These are phyloP conservation scores for Virgularia gustaviana DNA, from an alignment of 92 coral and sea anemone species.

Conservation along the genomic window DNA sequence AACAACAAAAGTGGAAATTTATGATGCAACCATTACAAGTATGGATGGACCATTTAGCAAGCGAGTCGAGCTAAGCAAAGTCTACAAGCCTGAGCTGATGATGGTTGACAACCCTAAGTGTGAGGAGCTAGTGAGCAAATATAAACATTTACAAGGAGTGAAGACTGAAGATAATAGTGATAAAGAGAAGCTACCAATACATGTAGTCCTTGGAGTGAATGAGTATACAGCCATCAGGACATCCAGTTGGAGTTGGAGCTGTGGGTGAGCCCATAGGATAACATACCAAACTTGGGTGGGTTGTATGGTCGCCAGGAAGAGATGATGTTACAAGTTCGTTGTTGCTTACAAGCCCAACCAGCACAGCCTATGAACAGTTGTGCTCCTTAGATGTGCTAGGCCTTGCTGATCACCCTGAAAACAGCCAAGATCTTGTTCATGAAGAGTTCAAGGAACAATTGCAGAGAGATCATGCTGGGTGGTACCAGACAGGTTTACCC, in stretches of 20 bases:
- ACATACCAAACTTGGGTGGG: conserved; percentile 27
- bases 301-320: conserved; percentile 40
- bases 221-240: background rate
- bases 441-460: conserved; percentile 13
- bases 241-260: background rate
- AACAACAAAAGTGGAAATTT: conserved; percentile 36
- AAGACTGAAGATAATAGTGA: conserved; percentile 34
- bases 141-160: conserved; percentile 47
- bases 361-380: conserved; percentile 12
- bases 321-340: background rate
- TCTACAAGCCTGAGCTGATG: conserved; percentile 45
- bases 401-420: background rate
- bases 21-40: conserved; percentile 24
- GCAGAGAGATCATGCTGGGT: background rate
- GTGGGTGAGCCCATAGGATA: conserved; percentile 1
- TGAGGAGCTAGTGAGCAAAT: conserved; percentile 35
- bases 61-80: conserved; percentile 43
- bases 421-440: background rate
- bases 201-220: conserved; percentile 1
- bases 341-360: background rate
- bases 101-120: conserved; percentile 47
- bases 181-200: conserved; percentile 1
- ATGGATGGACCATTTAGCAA: conserved; percentile 26
- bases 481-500: background rate
- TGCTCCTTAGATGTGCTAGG: conserved; percentile 8